phyloP scores from a whole-genome alignment of 2,113 vertebrate species.

The Amblyopsis rosae region DNA sequence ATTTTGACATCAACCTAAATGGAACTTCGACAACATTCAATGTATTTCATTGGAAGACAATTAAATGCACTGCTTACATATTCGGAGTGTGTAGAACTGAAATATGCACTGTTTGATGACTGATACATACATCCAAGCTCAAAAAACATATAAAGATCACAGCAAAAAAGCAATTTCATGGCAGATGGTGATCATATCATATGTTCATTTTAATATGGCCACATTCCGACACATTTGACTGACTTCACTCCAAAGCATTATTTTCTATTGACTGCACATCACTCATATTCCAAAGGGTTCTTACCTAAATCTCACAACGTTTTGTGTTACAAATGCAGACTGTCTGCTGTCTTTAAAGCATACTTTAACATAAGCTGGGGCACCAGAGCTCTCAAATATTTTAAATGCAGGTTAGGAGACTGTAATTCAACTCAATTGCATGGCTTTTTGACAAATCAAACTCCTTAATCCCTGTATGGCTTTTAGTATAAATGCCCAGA shows the following conservation, averaged over 20 bases:
- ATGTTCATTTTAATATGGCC: too few species aligned
- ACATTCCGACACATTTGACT: slow-evolving; percentile 17
- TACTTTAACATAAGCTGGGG: slow-evolving; percentile 32
- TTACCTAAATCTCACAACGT: slow-evolving; percentile 33
- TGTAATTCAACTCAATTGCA: slow-evolving; percentile 22
- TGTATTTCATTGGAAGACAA: too few species aligned
- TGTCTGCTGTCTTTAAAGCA: slow-evolving; percentile 28
- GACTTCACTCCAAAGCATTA: slow-evolving; percentile 41
- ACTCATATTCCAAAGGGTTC: slow-evolving; percentile 20
- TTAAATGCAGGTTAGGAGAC: slow-evolving; percentile 35
- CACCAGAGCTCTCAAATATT: slow-evolving; percentile 31
- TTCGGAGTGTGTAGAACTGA: too few species aligned
- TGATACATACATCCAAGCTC: too few species aligned
- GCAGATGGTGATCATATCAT: too few species aligned
- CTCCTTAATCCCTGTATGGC: slow-evolving; percentile 12
- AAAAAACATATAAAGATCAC: too few species aligned
- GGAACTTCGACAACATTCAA: too few species aligned
- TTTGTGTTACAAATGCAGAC: slow-evolving; percentile 38
- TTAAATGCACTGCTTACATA: too few species aligned
- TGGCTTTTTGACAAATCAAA: slow-evolving; percentile 28
- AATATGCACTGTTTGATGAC: too few species aligned
- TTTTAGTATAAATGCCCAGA: slow-evolving; percentile 1
- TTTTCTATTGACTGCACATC: slow-evolving; percentile 31
- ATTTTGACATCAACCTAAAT: slow-evolving; percentile 27
- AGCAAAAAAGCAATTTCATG: too few species aligned